These are phyloP conservation scores for Thomomys bottae DNA, from an alignment of 2,113 vertebrate genomes.

Conservation along the genomic window DNA sequence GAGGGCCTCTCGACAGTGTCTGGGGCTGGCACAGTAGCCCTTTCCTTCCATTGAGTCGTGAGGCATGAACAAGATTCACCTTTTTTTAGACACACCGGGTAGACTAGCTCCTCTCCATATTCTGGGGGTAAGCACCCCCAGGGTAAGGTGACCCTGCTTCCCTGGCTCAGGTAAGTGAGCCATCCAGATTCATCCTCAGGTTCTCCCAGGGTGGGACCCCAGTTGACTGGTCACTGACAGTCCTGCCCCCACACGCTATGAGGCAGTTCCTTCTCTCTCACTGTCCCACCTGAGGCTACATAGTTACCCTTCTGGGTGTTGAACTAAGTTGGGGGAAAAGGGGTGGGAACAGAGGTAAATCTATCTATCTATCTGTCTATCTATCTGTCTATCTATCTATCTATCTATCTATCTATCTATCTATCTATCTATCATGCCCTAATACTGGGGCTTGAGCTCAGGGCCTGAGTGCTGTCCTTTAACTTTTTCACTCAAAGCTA, in stretches of 20 bases:
- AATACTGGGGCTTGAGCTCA: too few relatives aligned
- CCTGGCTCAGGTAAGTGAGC: neutral
- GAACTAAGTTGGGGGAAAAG: neutral
- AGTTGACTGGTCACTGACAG: neutral
- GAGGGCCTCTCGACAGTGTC: neutral
- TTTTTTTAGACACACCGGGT: neutral
- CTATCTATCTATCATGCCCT: too few relatives aligned
- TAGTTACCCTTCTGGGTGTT: neutral
- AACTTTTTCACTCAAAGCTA: too few relatives aligned
- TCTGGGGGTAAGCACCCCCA: neutral
- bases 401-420: too few relatives aligned
- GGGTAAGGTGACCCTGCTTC: neutral
- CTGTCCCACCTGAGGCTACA: neutral
- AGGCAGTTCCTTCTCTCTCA: fast-evolving
- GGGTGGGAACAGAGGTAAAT: too few relatives aligned
- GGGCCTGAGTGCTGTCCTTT: too few relatives aligned
- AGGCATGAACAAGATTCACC: fast-evolving
- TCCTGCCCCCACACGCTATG: neutral
- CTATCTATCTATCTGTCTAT: too few relatives aligned
- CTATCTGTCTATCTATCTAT: too few relatives aligned
- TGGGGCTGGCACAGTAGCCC: neutral
- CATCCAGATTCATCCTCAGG: neutral
- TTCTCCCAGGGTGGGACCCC: neutral
- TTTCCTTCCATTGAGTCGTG: neutral
- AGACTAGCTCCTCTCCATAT: neutral